Evolutionary conservation across 2,113 vertebrate genomes (phyloP).

Genomic region (Acrocephalus kingi): DNA sequence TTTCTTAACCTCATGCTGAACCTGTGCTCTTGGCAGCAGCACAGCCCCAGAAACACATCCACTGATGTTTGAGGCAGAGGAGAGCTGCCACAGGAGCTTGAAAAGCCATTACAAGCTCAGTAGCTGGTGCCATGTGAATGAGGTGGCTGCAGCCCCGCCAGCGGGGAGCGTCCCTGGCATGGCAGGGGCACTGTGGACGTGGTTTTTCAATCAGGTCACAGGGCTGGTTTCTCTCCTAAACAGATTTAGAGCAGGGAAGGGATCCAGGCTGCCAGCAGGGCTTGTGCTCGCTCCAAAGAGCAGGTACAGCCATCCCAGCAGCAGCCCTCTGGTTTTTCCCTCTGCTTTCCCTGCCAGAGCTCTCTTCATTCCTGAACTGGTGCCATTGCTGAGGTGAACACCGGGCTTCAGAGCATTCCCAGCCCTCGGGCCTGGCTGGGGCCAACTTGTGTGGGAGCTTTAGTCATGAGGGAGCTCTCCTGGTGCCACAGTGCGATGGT

Average conservation of each 20-base stretch:
- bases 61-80: background rate
- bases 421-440: background rate
- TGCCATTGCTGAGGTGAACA: background rate
- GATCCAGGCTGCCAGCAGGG: background rate
- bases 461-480: background rate
- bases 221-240: background rate
- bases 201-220: background rate
- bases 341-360: background rate
- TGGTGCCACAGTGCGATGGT: background rate
- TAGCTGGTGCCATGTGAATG: background rate
- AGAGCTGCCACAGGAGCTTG: background rate
- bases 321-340: background rate
- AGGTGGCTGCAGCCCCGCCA: background rate
- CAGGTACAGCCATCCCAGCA: background rate
- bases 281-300: background rate
- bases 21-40: slow-evolving; percentile 33
- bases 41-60: background rate
- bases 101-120: background rate
- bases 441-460: rapidly evolving
- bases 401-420: rapidly evolving
- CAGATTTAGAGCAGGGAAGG: background rate
- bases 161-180: background rate
- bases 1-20: slow-evolving; percentile 49
- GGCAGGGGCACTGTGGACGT: background rate
- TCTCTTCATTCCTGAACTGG: background rate